Percentiles rank a stretch among this genome's conserved stretches.
Evolutionary conservation across 2,113 vertebrate genomes (phyloP).

Genomic region (Cardinalis cardinalis): DNA sequence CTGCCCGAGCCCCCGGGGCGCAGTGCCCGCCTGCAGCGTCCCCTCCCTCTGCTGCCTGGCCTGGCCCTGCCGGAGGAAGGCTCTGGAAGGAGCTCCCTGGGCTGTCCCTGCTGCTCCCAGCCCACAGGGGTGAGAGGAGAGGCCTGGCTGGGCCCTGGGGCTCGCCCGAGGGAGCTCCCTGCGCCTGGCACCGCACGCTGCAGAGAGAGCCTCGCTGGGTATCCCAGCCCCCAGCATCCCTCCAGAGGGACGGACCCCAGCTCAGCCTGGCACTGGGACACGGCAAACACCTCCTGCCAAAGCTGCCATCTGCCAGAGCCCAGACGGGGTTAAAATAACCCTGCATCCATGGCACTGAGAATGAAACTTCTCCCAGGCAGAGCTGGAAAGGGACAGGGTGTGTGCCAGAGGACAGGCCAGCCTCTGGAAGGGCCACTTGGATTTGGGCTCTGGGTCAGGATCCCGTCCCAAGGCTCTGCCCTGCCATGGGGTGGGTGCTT

Average conservation of each 20-base stretch:
- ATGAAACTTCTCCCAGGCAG: not conserved
- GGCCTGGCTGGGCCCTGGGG: not conserved
- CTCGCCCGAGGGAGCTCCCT: not conserved
- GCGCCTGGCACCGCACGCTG: fast-evolving
- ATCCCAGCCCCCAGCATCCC: not conserved
- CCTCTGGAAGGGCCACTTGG: not conserved
- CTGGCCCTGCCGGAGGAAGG: not conserved
- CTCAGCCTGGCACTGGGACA: not conserved
- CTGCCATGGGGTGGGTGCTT: fast-evolving
- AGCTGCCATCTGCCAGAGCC: not conserved
- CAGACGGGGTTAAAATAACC: not conserved
- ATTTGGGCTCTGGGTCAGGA: not conserved
- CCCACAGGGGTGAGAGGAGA: not conserved
- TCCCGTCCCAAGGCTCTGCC: not conserved
- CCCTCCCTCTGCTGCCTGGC: not conserved
- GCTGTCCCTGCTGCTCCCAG: not conserved
- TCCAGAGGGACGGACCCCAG: not conserved
- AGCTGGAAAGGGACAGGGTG: fast-evolving
- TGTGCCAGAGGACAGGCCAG: not conserved
- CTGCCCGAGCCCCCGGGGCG: too few species aligned
- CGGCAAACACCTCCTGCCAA: not conserved
- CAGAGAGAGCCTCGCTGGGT: fast-evolving
- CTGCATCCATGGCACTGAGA: fast-evolving
- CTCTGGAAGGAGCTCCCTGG: not conserved
- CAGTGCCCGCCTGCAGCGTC: fast-evolving